Percentiles rank a stretch among this genome's conserved stretches.
phyloP scores from a whole-genome alignment of 1,140 invertebrate species.

The Spodoptera litura region DNA sequence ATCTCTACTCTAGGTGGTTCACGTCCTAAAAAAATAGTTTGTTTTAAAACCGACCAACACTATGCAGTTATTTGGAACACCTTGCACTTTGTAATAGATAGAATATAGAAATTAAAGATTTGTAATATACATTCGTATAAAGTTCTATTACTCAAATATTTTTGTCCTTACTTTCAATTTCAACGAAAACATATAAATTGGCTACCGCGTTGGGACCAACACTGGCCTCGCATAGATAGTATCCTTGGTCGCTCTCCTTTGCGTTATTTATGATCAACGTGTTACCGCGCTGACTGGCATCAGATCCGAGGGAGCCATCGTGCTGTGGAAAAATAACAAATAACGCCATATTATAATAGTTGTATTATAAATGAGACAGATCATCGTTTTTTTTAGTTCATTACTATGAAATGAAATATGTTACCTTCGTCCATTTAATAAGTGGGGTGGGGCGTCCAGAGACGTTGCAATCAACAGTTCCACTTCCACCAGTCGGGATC shows the following conservation, averaged over 20 bases:
- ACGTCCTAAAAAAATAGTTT: constrained; percentile 88
- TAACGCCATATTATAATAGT: background rate
- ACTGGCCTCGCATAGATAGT: constrained; percentile 91
- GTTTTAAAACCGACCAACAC: too few species aligned
- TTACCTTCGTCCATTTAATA: constrained; percentile 93
- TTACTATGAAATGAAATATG: too few species aligned
- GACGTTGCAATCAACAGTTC: constrained; percentile 91
- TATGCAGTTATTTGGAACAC: too few species aligned
- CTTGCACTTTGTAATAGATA: too few species aligned
- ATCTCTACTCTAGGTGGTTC: constrained; percentile 93
- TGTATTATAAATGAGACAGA: background rate
- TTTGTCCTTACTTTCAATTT: constrained; percentile 93
- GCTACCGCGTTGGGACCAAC: constrained; percentile 86
- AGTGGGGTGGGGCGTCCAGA: constrained; percentile 89
- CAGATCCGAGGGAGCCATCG: constrained; percentile 85
- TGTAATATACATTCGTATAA: too few species aligned
- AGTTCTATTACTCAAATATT: background rate
- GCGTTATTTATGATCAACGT: constrained; percentile 90
- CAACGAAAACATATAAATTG: constrained; percentile 91
- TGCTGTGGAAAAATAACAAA: constrained; percentile 54
- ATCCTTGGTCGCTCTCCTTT: constrained; percentile 91
- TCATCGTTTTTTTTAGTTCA: background rate
- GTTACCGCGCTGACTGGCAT: constrained; percentile 89
- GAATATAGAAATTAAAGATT: too few species aligned
- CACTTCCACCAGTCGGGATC: constrained; percentile 92